Percentiles rank a stretch among this genome's conserved stretches.
Evolutionary conservation across 2,797 vertebrate species (phyloP).

Genomic region (Dallia pectoralis): DNA sequence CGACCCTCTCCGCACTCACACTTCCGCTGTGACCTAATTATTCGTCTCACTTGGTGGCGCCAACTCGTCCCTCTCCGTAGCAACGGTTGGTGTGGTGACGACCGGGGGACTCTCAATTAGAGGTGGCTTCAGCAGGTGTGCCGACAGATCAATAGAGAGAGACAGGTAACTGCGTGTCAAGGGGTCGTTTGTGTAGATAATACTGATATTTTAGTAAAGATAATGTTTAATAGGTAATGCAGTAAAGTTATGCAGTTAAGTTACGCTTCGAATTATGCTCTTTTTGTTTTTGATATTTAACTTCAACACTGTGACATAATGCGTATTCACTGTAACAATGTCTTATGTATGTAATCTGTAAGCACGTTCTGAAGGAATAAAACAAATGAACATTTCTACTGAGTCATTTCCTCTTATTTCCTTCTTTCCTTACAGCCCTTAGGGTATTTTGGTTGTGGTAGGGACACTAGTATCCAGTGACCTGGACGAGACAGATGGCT

Average conservation of each 20-base stretch:
- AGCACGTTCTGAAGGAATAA: too few relatives aligned
- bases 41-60: background rate
- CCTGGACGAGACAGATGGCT: constrained; percentile 56
- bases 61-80: background rate
- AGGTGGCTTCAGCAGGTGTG: background rate
- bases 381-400: too few relatives aligned
- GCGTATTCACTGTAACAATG: too few relatives aligned
- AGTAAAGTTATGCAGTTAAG: background rate
- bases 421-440: too few relatives aligned
- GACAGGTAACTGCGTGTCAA: background rate
- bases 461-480: constrained; percentile 51
- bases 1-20: background rate
- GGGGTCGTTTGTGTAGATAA: background rate
- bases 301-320: too few relatives aligned
- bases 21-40: background rate
- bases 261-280: background rate
- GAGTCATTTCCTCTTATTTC: too few relatives aligned
- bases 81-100: constrained; percentile 17
- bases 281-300: too few relatives aligned
- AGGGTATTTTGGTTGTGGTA: constrained; percentile 27
- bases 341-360: too few relatives aligned
- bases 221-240: background rate
- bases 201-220: background rate
- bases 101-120: background rate
- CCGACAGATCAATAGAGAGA: background rate